phyloP scores from a whole-genome alignment of 2,888 invertebrate genomes.

The Andrena trimmerana region DNA sequence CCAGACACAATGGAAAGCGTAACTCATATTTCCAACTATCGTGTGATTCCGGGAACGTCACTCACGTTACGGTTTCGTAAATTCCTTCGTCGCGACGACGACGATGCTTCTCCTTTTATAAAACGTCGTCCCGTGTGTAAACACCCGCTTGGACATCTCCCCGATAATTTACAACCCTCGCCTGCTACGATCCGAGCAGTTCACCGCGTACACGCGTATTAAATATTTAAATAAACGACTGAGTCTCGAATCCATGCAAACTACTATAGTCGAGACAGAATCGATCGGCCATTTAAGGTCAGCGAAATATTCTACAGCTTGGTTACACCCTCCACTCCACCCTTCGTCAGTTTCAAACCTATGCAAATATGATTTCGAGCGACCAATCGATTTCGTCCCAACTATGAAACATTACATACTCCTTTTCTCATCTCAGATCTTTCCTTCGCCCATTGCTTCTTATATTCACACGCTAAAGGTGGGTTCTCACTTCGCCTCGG shows the following conservation, averaged over 20 bases:
- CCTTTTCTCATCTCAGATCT: background rate
- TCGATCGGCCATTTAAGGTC: background rate
- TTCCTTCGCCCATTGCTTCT: background rate
- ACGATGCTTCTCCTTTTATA: background rate
- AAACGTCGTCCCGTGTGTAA: slow-evolving; percentile 38
- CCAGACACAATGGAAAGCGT: background rate
- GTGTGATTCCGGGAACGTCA: background rate
- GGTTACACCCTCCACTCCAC: too few relatives aligned
- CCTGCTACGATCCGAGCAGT: slow-evolving; percentile 12
- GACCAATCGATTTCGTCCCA: background rate
- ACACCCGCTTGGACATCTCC: slow-evolving; percentile 3
- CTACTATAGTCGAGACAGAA: background rate
- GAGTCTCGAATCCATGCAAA: slow-evolving; percentile 42
- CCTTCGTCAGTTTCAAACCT: too few relatives aligned
- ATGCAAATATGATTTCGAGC: too few relatives aligned
- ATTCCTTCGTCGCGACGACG: background rate
- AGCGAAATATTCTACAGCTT: too few relatives aligned
- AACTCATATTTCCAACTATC: too few relatives aligned
- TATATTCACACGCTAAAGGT: background rate
- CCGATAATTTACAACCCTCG: slow-evolving; percentile 26
- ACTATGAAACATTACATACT: slow-evolving; percentile 40
- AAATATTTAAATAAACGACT: slow-evolving; percentile 59
- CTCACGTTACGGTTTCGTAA: background rate
- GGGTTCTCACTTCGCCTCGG: background rate
- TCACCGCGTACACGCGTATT: slow-evolving; percentile 15